Base-by-base conservation (phyloP, 2,888 invertebrate species). In the Stegophylla sp. region DNA sequence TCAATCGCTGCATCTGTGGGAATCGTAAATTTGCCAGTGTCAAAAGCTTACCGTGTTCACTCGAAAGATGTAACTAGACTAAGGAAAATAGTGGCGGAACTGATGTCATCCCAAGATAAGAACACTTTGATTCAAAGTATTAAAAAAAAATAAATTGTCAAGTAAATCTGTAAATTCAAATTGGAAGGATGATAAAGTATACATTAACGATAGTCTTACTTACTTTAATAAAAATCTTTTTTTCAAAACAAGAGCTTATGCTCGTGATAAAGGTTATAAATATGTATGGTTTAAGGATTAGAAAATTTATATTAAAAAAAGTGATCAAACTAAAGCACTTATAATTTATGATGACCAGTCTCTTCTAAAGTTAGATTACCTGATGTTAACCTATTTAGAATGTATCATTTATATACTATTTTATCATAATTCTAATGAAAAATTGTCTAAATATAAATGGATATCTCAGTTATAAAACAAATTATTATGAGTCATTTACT, bases 221-320 rank as follows among this genome's bases (percentile, higher is more conserved):
- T 45, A 15, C 9, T 45, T 45, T 23, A 67, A 67, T 17, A 67
- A 15, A 67, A 67, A 67, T 67, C 43, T 67, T 7, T 67, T 67
- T 67, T 67, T 45, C 45, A 67, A 67, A 67, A 23, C 66, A 45
- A 23, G 26, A 67, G 66, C 45, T 13, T 43, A 3, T 67, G 66
- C 45, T 0, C 45, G 23, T 45, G 45, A 67, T 45, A 45, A 43
- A 5, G 15, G 66, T 67, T 45, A 20, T 26, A 43, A 67, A 67
- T 67, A 45, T 45, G 45, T 45, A 4, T 67, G 45, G 66, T 67
- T 67, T 23, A 67, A 43, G 20, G 43, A 43, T 23, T 67, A 23
- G 20, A 67, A 67, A 43, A 15, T 45, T 20, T 43, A 45, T 45
- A 23, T 45, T 1, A 45, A 66, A 66, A 45, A 45, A 45, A 66